A percentile compares a stretch with the other conserved stretches of the same genome.
Conservation (phyloP, 2,113 vertebrate species). For the Thamnophis sirtalis region DNA sequence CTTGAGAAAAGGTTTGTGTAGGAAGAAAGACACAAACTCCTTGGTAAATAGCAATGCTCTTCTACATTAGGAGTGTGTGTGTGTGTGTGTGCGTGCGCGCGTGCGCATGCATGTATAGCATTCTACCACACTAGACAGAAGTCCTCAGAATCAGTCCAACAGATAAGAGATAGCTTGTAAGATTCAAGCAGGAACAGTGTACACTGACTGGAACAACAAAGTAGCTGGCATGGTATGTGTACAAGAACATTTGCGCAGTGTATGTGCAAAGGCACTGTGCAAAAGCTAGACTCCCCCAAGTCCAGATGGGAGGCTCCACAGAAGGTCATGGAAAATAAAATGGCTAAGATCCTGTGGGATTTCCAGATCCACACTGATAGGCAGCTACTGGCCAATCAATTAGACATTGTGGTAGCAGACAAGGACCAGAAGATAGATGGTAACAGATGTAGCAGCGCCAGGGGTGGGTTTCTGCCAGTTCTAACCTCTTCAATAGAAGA, state of each 20-base stretch:
- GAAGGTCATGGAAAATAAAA: background rate
- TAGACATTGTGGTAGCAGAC: background rate
- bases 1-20: fast-evolving
- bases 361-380: background rate
- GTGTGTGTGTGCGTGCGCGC: fast-evolving
- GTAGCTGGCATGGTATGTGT: background rate
- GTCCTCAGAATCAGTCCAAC: background rate
- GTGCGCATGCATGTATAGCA: background rate
- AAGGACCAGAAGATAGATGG: background rate
- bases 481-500: no score
- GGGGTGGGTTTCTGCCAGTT: no score
- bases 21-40: background rate
- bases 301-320: background rate
- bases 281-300: background rate
- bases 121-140: background rate
- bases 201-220: background rate
- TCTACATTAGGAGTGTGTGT: background rate
- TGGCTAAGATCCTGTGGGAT: background rate
- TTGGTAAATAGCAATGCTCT: background rate
- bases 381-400: background rate
- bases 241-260: background rate
- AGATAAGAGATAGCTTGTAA: background rate
- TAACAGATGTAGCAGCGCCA: background rate
- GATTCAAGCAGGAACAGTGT: background rate
- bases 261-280: no score